Evolutionary conservation across 2,113 vertebrate species (phyloP), one percentile per base, ranked within the genome.

Genomic region (Megalops atlanticus): DNA sequence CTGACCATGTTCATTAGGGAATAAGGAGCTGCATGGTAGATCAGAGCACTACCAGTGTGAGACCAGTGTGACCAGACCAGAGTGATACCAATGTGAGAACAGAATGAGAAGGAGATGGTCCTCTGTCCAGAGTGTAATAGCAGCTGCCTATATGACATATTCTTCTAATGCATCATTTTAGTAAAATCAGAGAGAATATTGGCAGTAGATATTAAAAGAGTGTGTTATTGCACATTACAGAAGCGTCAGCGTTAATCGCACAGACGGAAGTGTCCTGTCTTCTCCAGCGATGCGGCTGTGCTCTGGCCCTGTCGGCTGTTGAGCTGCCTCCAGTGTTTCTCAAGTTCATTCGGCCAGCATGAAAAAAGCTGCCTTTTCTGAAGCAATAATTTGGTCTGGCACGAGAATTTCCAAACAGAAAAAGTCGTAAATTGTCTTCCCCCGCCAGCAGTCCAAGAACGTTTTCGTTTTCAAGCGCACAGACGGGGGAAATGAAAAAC

Each of bases 401-500:
- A 81, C 84, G 71, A 83, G 82, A 85, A 84, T 84, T 82, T 71
- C 80, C 82, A 84, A 85, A 82, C 85, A 31, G n/a, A 40, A 43
- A 58, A 58, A 78, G 52, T 43, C 58, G 78, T 84, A 80, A 87
- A 87, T 88, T 78, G 70, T 73, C 76, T 86, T 76, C 78, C 75
- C 79, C 86, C 41, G 76, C 84, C 82, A 86, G 64, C 79, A 45
- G 82, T 87, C 81, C 77, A 85, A 73, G 39, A 83, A 79, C 79
- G 76, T 80, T 84, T 81, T 87, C 71, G 82, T 84, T 80, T 76
- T 86, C 81, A 84, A 73, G 88, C 76, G 72, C 78, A 58, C 77
- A 85, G 86, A 84, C 83, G 21, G 35, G 86, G 80, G 80, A 88
- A 86, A 85, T 86, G 81, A 88, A 85, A 82, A 82, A 75, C 80